Evolutionary conservation across 2,888 invertebrate species (phyloP), one percentile per base, ranked within the genome.

Genomic region (Pseudanteris insignis): DNA sequence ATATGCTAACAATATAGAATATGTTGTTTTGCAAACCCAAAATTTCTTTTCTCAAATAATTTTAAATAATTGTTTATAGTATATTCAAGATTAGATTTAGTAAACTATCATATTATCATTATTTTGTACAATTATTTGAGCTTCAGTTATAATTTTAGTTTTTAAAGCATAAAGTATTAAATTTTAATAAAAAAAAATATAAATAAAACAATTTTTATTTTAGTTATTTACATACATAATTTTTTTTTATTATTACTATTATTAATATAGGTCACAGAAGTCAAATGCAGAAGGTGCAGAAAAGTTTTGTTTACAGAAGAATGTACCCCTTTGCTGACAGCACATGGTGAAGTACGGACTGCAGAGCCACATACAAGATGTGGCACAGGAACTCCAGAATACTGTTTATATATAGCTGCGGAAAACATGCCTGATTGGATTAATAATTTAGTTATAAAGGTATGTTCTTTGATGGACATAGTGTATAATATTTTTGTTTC

Each of bases 351-450:
- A 41, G 43, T 65, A n/a, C 36, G 64, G 18, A 57, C 46, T 7
- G 63, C 60, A 1, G 50, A 47, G 7, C 58, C 66, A n/a, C 68
- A 67, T 34, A 60, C 51, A n/a, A 63, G 65, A n/a, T 70, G 71
- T 38, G 64, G 66, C 30, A 68, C 68, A 24, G 66, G 67, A 34
- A 67, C 63, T 12, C 67, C 64, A 4, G 70, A 71, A 44, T 66
- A 68, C 34, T 69, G 68, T 33, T 65, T 71, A 15, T 71, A 67
- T 28, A 62, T 71, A 24, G 59, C 69, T 1, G 46, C 60, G 38
- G 70, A 71, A n/a, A 71, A 55, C 30, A 66, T 70, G 64, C 71
- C 71, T 12, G 68, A 69, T 28, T 71, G 70, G 71, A 69, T 71
- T 13, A 63, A 63, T 10, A 69, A 68, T 36, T 47, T 65, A 10